Evolutionary conservation across 2,113 vertebrate genomes (phyloP).

Genomic region (Hippocampus comes): DNA sequence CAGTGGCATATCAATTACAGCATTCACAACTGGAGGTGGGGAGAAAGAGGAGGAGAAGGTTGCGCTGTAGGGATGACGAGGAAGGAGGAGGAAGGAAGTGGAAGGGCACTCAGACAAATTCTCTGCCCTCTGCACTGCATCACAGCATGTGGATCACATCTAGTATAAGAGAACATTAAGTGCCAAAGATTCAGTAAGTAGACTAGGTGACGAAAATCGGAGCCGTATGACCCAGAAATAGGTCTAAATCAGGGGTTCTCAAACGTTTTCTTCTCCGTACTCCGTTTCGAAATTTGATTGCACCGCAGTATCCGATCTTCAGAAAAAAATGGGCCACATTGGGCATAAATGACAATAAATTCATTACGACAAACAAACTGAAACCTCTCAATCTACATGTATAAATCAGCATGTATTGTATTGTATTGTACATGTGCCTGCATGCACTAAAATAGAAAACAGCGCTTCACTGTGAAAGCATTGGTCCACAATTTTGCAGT

Average conservation of each 20-base stretch:
- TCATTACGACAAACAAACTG: neutral
- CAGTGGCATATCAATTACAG: constrained; percentile 73
- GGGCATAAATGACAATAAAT: neutral
- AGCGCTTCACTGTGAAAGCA: neutral
- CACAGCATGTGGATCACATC: constrained; percentile 17
- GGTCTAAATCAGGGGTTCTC: neutral
- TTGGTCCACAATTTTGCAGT: neutral
- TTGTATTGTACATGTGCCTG: too few species aligned
- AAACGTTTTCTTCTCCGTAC: neutral
- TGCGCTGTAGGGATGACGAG: constrained; percentile 34
- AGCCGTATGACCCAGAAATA: neutral
- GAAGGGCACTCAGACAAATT: constrained; percentile 33
- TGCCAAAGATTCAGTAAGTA: neutral
- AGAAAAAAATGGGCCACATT: neutral
- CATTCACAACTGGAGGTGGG: constrained; percentile 41
- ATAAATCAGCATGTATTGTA: too few species aligned
- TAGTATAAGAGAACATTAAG: neutral
- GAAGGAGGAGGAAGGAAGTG: constrained; percentile 32
- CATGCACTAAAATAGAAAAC: neutral
- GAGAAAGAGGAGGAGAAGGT: constrained; percentile 42
- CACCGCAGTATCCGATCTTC: neutral
- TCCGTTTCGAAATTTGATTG: neutral
- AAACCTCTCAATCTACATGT: neutral
- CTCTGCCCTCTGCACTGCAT: constrained; percentile 30
- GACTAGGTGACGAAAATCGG: neutral